A percentile compares a stretch with the other conserved stretches of the same genome.
Conservation (phyloP, 2,113 vertebrate genomes). For the Petrocephalus microphthalmus region DNA sequence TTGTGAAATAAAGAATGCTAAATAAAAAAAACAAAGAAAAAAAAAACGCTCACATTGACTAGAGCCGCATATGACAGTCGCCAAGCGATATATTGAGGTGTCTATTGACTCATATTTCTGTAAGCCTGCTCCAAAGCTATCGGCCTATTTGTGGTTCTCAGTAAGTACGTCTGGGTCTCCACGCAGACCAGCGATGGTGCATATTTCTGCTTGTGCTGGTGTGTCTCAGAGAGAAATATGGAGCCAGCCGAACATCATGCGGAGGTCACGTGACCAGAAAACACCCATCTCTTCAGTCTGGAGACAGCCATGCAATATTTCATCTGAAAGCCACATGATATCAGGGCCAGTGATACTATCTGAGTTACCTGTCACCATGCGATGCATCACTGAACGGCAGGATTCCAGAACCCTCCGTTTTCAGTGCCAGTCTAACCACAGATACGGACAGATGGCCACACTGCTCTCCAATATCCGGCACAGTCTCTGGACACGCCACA, state of each 20-base stretch:
- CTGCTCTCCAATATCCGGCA: constrained; percentile 18
- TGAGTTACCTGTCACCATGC: neutral
- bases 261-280: neutral
- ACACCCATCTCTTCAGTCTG: neutral
- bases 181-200: neutral
- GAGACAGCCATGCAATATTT: neutral
- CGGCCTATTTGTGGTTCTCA: neutral
- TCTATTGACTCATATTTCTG: neutral
- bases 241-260: neutral
- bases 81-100: neutral
- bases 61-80: neutral
- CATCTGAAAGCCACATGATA: neutral
- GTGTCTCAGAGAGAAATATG: neutral
- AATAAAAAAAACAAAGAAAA: neutral
- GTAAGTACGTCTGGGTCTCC: neutral
- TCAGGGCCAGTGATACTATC: neutral
- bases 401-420: neutral
- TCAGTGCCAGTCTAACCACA: neutral
- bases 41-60: neutral
- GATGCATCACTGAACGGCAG: neutral
- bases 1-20: neutral
- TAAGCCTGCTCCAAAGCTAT: no score
- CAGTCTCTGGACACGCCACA: constrained; percentile 8
- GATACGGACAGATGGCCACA: constrained; percentile 30
- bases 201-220: neutral